Evolutionary conservation across 2,797 vertebrate species (phyloP), one percentile per base, ranked within the genome.

Genomic region (Cryptoprocta ferox): DNA sequence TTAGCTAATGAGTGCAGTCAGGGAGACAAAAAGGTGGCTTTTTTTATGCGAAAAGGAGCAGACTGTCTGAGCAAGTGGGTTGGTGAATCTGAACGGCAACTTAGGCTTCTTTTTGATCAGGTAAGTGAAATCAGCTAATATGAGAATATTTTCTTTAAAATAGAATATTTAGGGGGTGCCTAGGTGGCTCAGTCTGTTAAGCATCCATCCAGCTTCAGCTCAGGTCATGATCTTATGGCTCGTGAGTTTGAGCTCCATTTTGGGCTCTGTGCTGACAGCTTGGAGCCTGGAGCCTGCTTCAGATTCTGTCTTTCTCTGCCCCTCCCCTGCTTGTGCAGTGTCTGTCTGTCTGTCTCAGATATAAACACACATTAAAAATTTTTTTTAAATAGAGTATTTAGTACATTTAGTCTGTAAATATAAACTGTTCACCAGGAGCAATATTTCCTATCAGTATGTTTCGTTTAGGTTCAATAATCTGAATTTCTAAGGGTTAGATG

Each of bases 51-150:
- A 98, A 99, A 99, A 99, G 99, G 99, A 98, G 99, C 99, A 1
- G 99, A 99, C 98, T 99, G 99, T 98, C 99, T 99, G 98, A 99
- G 99, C 99, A 99, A 99, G 98, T 99, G 99, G 99, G 99, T 99
- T 83, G 99, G 99, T 78, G 99, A 99, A 98, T 99, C 99, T 18
- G 99, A 99, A 98, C 99, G 99, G 81, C 99, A 99, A 98, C 99
- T 99, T 97, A 99, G 99, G 97, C 99, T 99, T 95, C 99, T 99
- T 96, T 99, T 99, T 98, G 99, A 99, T 98, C 99, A 99, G 99
- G 99, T 99, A 98, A 99, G 98, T 95, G n/a, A 97, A 97, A 97
- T 95, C 56, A 95, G 6, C 0, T 97, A 89, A 89, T 91, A 70
- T 42, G 59, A 59, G 37, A 82, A 1, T 85, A 68, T 88, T 59